Base-by-base conservation (phyloP, 2,797 vertebrate species). In the Pseudomugil gertrudae region DNA sequence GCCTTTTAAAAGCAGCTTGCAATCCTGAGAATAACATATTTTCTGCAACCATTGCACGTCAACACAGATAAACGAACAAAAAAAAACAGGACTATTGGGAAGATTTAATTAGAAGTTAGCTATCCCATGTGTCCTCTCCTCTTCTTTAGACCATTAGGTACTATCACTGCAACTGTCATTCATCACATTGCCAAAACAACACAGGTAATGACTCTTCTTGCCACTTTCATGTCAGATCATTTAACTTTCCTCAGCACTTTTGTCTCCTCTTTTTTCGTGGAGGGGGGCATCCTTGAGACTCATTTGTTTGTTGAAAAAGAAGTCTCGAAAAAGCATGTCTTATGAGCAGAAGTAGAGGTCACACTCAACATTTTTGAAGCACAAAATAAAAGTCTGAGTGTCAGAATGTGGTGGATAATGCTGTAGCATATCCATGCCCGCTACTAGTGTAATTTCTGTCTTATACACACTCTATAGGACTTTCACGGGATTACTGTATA, bases 401-500 rank as follows among this genome's bases (percentile, higher is more conserved):
- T 0, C 32, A 17, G 23, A 38, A 6, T 13, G 2, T 26, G 4
- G 11, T 52, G 23, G 14, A 32, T 65, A 14, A 55, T 35, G 21
- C 4, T 61, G 29, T 57, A 47, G 5, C 63, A 11, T 4, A 26
- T 62, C 4, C n/a, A n/a, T n/a, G n/a, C 45, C 52, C 43, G 29
- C 55, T 67, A 21, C 24, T 17, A n/a, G 21, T 4, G 24, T 13
- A 23, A n/a, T 47, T 35, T 62, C 8, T 62, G 8, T 58, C 55
- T 63, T 58, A 56, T 40, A 57, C 58, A 70, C 60, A 21, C 38
- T 79, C 4, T 2, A 40, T 33, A 6, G 62, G 51, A 47, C 24
- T 51, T 72, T 79, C 56, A 52, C 76, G 55, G 62, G 21, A 30
- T 53, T 66, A 23, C 29, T 68, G 66, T 57, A 63, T 73, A 72